These are phyloP conservation scores for Subacronicta megacephala DNA, from an alignment of 2,888 invertebrate species.

Conservation along the genomic window DNA sequence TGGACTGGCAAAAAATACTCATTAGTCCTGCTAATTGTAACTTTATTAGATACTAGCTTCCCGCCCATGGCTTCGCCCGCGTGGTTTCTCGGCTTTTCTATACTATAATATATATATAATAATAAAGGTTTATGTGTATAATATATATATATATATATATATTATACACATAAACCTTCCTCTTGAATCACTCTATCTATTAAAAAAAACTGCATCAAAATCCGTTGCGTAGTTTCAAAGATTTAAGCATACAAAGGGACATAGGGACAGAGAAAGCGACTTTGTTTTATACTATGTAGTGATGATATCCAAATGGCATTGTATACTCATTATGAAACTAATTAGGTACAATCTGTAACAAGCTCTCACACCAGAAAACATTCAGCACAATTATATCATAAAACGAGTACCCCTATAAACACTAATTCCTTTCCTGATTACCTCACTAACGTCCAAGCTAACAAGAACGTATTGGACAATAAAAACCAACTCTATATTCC, in stretches of 20 bases:
- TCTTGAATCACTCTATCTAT: too few species aligned
- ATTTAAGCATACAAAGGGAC: too few species aligned
- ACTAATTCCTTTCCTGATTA: conserved; percentile 66
- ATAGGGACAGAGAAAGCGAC: too few species aligned
- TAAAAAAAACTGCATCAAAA: too few species aligned
- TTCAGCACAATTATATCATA: conserved; percentile 54
- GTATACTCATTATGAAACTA: conserved; percentile 7
- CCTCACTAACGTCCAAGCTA: conserved; percentile 50
- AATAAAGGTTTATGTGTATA: too few species aligned
- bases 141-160: too few species aligned
- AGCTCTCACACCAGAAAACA: conserved; percentile 31
- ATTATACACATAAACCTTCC: too few species aligned
- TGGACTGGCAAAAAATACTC: not conserved
- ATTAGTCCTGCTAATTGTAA: not conserved
- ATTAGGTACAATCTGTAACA: conserved; percentile 23
- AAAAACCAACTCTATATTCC: conserved; percentile 38
- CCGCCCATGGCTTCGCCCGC: too few species aligned
- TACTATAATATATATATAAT: too few species aligned
- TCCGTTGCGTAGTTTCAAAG: too few species aligned
- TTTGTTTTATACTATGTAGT: not conserved
- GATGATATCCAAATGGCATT: not conserved
- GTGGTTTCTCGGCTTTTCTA: too few species aligned
- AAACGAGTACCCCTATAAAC: conserved; percentile 57
- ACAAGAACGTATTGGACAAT: conserved; percentile 37
- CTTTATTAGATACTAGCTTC: too few species aligned